Evolutionary conservation across 2,797 vertebrate species (phyloP), one percentile per base, ranked within the genome.

Genomic region (Pangasius mekongensis): DNA sequence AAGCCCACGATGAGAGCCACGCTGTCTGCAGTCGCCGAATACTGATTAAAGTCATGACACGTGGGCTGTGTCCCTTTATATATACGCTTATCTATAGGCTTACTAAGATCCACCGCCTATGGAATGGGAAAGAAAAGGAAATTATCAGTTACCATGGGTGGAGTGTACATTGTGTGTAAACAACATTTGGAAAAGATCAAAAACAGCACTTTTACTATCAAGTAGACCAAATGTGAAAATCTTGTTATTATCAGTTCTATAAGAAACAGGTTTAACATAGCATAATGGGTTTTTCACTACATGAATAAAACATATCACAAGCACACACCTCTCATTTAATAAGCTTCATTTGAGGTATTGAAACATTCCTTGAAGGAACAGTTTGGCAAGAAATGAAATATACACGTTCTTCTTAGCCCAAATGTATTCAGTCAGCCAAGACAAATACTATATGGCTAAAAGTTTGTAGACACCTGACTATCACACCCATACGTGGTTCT

Each of bases 21-120:
- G 24, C 96, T 98, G 93, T 98, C 97, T 0, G 97, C 95, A 0
- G 96, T 97, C 69, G 97, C 97, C 0, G 97, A 97, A 94, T 97
- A 97, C 95, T 98, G 97, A 94, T 98, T 98, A 92, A 98, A 98
- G 93, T 98, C 97, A 1, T 98, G 97, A 91, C 97, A 98, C 1
- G 97, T 98, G 0, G 97, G 97, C 94, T 98, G 97, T 0, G 97
- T 98, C 60, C 97, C 97, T 92, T 98, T 98, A 91, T 98, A 98
- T 93, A 98, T 98, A 49, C 97, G 95, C 92, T 98, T 98, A 94
- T 98, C 97, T 36, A 98, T 97, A 9, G 97, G 97, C 85, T 98
- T 98, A 83, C 97, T 97, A 93, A 98, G 96, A 91, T 98, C 97
- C 27, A 98, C 97, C 3, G 97, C 97, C 97, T 98, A 90, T 82